Evolutionary conservation across 1,140 invertebrate genomes (phyloP).

Genomic region (Neotoxoptera formosana): DNA sequence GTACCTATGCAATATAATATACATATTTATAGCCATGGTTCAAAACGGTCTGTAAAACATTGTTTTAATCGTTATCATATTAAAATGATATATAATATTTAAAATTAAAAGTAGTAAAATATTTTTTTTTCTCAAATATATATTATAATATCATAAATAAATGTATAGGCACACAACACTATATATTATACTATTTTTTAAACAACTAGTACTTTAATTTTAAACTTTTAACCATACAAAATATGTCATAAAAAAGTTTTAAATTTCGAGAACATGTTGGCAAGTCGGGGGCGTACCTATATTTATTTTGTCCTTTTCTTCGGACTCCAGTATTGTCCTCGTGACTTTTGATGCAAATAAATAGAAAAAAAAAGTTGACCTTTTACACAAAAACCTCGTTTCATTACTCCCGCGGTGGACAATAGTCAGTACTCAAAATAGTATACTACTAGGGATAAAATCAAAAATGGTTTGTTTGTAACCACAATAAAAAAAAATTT

Average conservation of each 20-base stretch:
- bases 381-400: constrained; percentile 4
- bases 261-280: background rate
- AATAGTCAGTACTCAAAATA: background rate
- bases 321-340: background rate
- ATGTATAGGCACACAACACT: background rate
- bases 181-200: background rate
- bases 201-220: background rate
- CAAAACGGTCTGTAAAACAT: background rate
- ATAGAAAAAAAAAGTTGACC: background rate
- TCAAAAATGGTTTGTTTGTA: constrained; percentile 13
- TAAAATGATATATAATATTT: too few relatives aligned
- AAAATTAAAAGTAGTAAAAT: background rate
- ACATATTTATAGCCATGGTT: background rate
- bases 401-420: background rate
- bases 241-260: background rate
- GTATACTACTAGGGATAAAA: background rate
- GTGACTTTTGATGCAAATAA: constrained; percentile 18
- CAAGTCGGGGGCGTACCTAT: background rate
- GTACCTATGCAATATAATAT: background rate
- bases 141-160: background rate
- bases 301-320: constrained; percentile 5
- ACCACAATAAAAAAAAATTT: background rate
- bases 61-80: background rate
- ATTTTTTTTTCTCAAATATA: too few relatives aligned
- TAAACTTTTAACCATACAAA: background rate